Conservation (phyloP, 2,113 vertebrate genomes). For the Sinosuthora webbiana region DNA sequence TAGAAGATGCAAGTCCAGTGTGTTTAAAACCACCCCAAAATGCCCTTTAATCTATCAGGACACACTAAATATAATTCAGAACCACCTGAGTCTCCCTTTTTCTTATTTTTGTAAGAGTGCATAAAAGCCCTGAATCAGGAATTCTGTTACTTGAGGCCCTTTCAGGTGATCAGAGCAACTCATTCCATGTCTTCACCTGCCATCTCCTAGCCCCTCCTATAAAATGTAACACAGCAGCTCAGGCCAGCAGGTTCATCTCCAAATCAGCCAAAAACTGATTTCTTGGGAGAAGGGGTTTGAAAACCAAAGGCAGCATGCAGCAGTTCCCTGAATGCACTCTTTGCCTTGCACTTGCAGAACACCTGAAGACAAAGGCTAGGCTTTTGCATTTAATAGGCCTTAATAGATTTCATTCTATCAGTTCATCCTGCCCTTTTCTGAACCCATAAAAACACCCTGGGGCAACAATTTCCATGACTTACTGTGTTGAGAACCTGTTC, state of each 20-base stretch:
- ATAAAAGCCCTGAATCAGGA: background rate
- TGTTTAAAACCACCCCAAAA: background rate
- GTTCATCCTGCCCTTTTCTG: background rate
- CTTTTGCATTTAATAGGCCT: background rate
- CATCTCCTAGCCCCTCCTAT: background rate
- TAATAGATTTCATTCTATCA: background rate
- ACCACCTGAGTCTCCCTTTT: background rate
- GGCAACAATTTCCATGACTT: background rate
- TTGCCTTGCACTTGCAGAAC: background rate
- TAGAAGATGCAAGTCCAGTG: background rate
- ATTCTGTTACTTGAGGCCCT: background rate
- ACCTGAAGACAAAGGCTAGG: background rate
- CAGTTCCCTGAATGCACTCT: background rate
- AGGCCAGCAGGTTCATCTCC: background rate
- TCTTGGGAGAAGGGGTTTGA: background rate
- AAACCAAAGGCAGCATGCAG: background rate
- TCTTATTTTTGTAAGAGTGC: background rate
- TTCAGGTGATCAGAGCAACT: background rate
- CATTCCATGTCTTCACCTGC: background rate
- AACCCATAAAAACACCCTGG: background rate
- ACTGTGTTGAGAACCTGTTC: conserved; percentile 15
- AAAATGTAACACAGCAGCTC: background rate
- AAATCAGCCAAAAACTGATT: background rate
- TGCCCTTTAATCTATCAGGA: background rate
- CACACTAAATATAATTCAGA: background rate